Conservation (phyloP, 2,797 vertebrate species). For the Hippopotamyrus pictus region DNA sequence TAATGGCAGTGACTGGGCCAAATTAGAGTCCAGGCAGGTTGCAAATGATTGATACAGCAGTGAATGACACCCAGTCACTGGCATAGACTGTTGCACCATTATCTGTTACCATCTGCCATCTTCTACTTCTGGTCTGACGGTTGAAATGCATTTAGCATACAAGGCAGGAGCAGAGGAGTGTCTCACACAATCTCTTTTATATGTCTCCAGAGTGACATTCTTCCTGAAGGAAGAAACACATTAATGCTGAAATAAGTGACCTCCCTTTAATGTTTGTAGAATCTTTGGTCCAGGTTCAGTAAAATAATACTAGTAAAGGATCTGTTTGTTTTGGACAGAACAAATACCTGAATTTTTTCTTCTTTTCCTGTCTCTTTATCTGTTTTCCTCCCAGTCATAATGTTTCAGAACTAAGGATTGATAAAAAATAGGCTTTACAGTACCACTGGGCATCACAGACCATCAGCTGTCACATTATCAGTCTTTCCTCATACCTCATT, state of each 20-base stretch:
- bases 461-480: not conserved
- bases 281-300: not conserved
- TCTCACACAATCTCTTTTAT: not conserved
- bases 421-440: too few relatives aligned
- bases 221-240: not conserved
- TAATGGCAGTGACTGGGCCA: not conserved
- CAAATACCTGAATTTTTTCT: not conserved
- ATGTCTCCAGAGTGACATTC: not conserved
- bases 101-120: not conserved
- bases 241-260: not conserved
- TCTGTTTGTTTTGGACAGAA: not conserved
- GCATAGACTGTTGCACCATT: not conserved
- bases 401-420: constrained; percentile 2
- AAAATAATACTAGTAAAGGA: not conserved
- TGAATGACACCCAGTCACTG: not conserved
- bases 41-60: not conserved
- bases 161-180: not conserved
- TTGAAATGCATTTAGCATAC: not conserved
- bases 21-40: not conserved
- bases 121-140: not conserved
- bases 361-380: not conserved
- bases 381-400: not conserved
- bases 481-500: not conserved
- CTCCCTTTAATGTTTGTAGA: not conserved
- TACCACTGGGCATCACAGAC: not conserved